A percentile compares a stretch with the other conserved stretches of the same genome.
phyloP scores from a whole-genome alignment of 2,888 invertebrate genomes.

The Chymomyza caudatula region DNA sequence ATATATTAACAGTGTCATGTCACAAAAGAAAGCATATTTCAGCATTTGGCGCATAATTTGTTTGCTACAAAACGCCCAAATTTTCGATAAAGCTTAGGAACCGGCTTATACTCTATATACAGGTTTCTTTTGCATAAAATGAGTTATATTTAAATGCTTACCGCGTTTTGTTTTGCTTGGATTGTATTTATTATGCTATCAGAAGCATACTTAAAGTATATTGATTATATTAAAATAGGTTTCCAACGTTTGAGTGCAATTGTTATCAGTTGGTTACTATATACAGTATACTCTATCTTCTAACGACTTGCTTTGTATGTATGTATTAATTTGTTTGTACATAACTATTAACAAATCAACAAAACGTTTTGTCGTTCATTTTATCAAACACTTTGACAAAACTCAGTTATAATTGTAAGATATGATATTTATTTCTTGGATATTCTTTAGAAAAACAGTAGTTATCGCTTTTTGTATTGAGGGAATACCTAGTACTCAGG shows the following conservation, averaged over 20 bases:
- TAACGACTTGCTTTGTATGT: neutral
- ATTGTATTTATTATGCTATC: neutral
- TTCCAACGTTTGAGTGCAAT: neutral
- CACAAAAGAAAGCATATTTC: constrained; percentile 20
- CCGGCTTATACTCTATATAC: too few species aligned
- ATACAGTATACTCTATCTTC: neutral
- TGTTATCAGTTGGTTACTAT: neutral
- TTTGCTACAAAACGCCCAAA: too few species aligned
- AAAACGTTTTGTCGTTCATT: neutral
- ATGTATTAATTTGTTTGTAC: neutral
- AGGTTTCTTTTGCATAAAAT: too few species aligned
- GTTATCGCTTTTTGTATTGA: neutral
- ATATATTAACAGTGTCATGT: constrained; percentile 15
- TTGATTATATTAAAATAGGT: neutral
- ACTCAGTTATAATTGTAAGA: neutral
- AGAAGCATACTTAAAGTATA: neutral
- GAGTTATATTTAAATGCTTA: neutral
- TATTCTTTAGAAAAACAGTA: neutral
- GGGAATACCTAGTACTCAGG: neutral
- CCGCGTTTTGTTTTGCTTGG: neutral
- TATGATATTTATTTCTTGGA: too few species aligned
- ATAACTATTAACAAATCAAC: neutral
- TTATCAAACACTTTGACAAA: neutral
- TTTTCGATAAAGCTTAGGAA: too few species aligned
- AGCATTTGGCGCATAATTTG: constrained; percentile 17